Conservation (phyloP, 2,113 vertebrate genomes). For the Toxostoma redivivum region DNA sequence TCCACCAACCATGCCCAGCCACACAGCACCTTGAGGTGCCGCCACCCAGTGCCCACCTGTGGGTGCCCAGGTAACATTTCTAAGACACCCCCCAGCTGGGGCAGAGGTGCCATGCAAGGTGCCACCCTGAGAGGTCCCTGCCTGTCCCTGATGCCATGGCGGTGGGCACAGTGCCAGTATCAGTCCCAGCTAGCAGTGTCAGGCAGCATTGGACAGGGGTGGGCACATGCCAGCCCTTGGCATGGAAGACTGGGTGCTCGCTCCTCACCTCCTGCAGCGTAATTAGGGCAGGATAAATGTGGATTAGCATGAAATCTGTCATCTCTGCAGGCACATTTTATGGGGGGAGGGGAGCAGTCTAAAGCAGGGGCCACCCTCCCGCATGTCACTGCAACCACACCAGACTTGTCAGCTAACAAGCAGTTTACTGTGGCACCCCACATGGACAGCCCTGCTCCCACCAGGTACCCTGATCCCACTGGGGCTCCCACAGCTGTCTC, state of each 20-base stretch:
- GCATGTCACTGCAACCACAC: accelerated
- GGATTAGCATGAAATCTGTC: conserved; percentile 37
- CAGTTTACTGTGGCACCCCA: background rate
- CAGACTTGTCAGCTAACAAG: background rate
- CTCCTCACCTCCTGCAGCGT: background rate
- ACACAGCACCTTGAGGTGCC: background rate
- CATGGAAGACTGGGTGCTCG: accelerated
- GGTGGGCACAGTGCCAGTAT: background rate
- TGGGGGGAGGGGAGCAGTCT: background rate
- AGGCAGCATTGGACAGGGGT: background rate
- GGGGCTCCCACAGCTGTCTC: too few relatives aligned
- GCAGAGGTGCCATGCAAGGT: background rate
- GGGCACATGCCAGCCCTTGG: background rate
- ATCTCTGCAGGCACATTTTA: background rate
- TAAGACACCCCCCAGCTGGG: background rate
- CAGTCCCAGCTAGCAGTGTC: accelerated
- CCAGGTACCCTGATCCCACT: accelerated
- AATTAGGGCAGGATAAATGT: conserved; percentile 51
- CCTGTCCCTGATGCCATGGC: background rate
- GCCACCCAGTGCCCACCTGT: background rate
- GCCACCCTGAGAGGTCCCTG: background rate
- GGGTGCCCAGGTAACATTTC: background rate
- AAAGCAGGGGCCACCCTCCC: background rate
- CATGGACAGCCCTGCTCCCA: background rate
- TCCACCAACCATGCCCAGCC: background rate